Conservation (phyloP, 2,113 vertebrate genomes). For the Elgaria multicarinata region DNA sequence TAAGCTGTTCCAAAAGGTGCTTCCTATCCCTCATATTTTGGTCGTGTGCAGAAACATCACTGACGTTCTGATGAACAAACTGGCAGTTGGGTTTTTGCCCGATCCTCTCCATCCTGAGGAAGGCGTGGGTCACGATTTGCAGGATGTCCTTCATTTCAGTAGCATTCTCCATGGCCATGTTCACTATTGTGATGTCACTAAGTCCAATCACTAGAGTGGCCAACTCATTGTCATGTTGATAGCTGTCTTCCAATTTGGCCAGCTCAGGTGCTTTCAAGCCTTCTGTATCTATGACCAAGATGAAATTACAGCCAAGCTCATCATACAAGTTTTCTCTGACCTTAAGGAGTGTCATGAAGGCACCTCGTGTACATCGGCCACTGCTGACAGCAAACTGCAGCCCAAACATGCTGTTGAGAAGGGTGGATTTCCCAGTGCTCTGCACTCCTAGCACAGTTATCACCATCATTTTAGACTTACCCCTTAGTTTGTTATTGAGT, state of each 20-base stretch:
- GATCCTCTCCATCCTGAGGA: no score
- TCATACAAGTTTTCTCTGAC: constrained; percentile 73
- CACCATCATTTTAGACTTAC: constrained; percentile 75
- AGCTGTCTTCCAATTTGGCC: constrained; percentile 59
- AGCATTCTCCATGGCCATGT: constrained; percentile 75
- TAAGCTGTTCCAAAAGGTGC: no score
- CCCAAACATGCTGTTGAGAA: constrained; percentile 86
- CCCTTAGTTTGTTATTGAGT: constrained; percentile 68
- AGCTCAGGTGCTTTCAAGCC: constrained; percentile 53
- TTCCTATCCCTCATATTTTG: no score
- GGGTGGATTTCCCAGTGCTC: constrained; percentile 83
- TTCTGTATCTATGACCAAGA: constrained; percentile 83
- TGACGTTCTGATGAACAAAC: no score
- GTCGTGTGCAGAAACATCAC: no score
- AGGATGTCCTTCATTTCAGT: constrained; percentile 66
- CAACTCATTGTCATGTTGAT: constrained; percentile 79
- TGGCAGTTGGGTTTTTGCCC: no score
- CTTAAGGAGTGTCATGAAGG: constrained; percentile 76
- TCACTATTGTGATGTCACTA: constrained; percentile 76
- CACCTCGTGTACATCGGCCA: constrained; percentile 71
- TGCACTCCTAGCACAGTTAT: constrained; percentile 82
- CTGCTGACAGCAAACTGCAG: constrained; percentile 76
- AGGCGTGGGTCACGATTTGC: no score
- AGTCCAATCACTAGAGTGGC: constrained; percentile 76
- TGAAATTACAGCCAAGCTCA: constrained; percentile 80